Evolutionary conservation across 2,113 vertebrate genomes (phyloP), one percentile per base, ranked within the genome.

Genomic region (Coryphaenoides rupestris): DNA sequence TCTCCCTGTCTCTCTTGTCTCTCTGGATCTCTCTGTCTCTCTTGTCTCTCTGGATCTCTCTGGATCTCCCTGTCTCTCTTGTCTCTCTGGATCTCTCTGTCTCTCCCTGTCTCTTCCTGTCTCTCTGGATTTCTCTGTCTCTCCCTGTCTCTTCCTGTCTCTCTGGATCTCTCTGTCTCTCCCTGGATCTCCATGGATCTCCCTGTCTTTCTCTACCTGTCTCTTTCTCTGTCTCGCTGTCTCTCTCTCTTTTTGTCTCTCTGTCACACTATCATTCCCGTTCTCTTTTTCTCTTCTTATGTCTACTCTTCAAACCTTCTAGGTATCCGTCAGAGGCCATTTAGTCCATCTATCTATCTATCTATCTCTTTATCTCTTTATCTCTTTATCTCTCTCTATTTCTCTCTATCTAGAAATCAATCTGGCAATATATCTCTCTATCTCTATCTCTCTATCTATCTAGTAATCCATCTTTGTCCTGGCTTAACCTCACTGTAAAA

Each of bases 101-200:
- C 19, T 19, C 33, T 21, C 2, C 60, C 58, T 67, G 45, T 17
- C 50, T 53, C 56, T 62, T n/a, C n/a, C 60, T 22, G 54, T 57
- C 26, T 6, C 28, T 47, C 28, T 58, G n/a, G n/a, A n/a, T n/a
- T n/a, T n/a, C 61, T 24, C 28, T 74, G 21, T 72, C 73, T 33
- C 70, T 21, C 33, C 12, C 28, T 19, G 28, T 13, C 3, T 47
- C 24, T 17, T 16, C 15, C 14, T 1, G 3, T 49, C 46, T 3
- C 13, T 49, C 19, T 49, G 10, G 24, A 16, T 56, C 52, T 45
- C 24, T 45, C 19, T 14, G 21, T 33, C 19, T 19, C 33, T 21
- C 2, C 60, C 58, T 67, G 45, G 26, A 23, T 17, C 50, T 53
- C 56, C 59, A 58, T 22, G 54, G 54, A 22, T 6, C 28, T 47